Base-by-base conservation (phyloP, 2,113 vertebrate species). In the Rattus norvegicus region DNA sequence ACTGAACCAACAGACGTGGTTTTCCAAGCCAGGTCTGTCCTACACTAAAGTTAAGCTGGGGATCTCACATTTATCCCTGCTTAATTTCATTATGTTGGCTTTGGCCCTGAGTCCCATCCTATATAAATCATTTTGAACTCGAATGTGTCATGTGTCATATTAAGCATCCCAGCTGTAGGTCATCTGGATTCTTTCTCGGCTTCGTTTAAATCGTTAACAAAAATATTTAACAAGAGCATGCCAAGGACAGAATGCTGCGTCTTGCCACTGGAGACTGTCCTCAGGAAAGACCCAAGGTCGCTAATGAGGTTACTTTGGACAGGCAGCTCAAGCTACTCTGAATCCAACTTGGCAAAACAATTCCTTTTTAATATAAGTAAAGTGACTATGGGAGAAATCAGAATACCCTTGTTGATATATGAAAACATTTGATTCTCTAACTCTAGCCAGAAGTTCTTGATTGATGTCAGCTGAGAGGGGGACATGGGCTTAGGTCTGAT, bases 171-270 rank as follows among this genome's bases (percentile, higher is more conserved):
- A 92, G 92, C 91, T 96, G 97, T 43, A 69, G 93, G 91, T 92
- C 94, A 90, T 88, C 94, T 97, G 95, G 91, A 92, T 92, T 94
- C 96, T 94, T 77, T 97, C 96, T 92, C 24, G 63, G 79, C 95
- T 96, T 95, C 93, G 92, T 90, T 83, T 73, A 93, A 97, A 90
- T 93, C 90, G 89, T 96, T 93, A 95, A 92, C 36, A 76, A 73
- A 90, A 76, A 26, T 26, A 47, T 85, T 93, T 43, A 88, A 83
- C 22, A 72, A 95, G 93, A 65, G 67, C 49, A 36, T n/a, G 89
- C 92, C 70, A 63, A 93, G 28, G 49, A 86, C 24, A 88, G 54
- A 94, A 84, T 36, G 86, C 63, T 17, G 83, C 2, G 76, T 73
- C 61, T 75, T 75, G 52, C n/a, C 90, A 24, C 65, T 54, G 59